Percentiles rank a stretch among this genome's conserved stretches.
Conservation (phyloP, 2,888 invertebrate genomes). For the Spisula solida region DNA sequence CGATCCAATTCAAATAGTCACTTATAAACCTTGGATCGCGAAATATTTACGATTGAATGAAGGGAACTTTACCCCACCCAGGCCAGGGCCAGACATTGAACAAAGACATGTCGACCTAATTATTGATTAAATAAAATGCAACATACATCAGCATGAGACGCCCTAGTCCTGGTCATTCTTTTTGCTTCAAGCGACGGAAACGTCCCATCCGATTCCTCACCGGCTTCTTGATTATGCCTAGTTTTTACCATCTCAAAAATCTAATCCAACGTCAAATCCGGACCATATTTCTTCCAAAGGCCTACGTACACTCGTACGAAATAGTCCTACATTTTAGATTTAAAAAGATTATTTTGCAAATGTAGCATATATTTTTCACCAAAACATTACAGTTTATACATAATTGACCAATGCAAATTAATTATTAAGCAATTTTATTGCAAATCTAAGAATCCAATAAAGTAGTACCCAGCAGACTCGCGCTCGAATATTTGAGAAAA, state of each 20-base stretch:
- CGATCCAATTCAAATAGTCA: background rate
- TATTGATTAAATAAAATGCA: background rate
- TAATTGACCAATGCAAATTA: background rate
- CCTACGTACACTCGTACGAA: conserved; percentile 33
- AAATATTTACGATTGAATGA: background rate
- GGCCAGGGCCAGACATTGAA: background rate
- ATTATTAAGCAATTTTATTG: background rate
- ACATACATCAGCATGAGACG: background rate
- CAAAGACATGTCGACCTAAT: conserved; percentile 17
- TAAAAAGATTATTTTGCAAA: background rate
- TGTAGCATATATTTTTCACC: background rate
- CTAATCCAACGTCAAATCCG: conserved; percentile 13
- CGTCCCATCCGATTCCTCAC: conserved; percentile 68
- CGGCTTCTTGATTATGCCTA: conserved; percentile 78
- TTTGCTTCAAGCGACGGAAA: conserved; percentile 68
- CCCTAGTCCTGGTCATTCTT: conserved; percentile 13
- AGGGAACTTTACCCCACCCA: conserved; percentile 36
- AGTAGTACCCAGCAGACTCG: background rate
- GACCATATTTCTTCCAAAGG: conserved; percentile 32
- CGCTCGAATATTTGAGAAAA: background rate
- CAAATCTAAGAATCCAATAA: background rate
- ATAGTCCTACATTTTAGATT: background rate
- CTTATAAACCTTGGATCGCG: background rate
- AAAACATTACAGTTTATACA: background rate
- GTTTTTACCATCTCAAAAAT: conserved; percentile 81